A percentile compares a stretch with the other conserved stretches of the same genome.
phyloP scores from a whole-genome alignment of 2,888 invertebrate genomes.

The Hemistola chrysoprasaria region DNA sequence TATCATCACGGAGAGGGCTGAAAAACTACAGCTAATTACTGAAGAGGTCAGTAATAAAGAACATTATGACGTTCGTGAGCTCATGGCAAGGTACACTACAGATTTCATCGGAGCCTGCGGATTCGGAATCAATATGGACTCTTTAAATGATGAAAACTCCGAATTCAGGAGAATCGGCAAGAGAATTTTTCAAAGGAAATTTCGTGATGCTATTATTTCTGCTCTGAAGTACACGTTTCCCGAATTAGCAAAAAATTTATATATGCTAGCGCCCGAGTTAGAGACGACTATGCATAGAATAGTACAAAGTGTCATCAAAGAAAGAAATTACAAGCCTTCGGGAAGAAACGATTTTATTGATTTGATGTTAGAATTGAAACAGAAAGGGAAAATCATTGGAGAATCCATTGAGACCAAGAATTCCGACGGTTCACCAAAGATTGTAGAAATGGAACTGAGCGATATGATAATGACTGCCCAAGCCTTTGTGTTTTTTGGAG shows the following conservation, averaged over 20 bases:
- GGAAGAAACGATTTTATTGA: conserved; percentile 72
- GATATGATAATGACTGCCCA: conserved; percentile 63
- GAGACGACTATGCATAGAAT: conserved; percentile 52
- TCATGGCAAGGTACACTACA: conserved; percentile 71
- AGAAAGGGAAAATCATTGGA: conserved; percentile 60
- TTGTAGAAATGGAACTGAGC: conserved; percentile 55
- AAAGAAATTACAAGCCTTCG: conserved; percentile 57
- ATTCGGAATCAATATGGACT: conserved; percentile 67
- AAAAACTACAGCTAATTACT: conserved; percentile 56
- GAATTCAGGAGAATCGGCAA: conserved; percentile 63
- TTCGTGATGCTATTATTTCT: conserved; percentile 49
- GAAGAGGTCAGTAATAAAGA: conserved; percentile 50
- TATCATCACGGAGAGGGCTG: conserved; percentile 62
- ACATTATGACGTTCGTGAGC: conserved; percentile 59
- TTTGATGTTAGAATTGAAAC: conserved; percentile 57
- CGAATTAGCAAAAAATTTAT: conserved; percentile 54
- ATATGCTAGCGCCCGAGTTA: conserved; percentile 52
- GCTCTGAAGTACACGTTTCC: conserved; percentile 60
- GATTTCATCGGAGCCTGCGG: conserved; percentile 72
- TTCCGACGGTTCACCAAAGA: conserved; percentile 54
- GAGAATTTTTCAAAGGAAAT: conserved; percentile 57
- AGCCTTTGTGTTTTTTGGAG: conserved; percentile 72
- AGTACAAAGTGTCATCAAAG: conserved; percentile 50
- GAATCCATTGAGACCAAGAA: conserved; percentile 62
- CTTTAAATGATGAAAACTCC: conserved; percentile 60